Base-by-base conservation (phyloP, 2,888 invertebrate genomes). In the Callyntrura sp. region DNA sequence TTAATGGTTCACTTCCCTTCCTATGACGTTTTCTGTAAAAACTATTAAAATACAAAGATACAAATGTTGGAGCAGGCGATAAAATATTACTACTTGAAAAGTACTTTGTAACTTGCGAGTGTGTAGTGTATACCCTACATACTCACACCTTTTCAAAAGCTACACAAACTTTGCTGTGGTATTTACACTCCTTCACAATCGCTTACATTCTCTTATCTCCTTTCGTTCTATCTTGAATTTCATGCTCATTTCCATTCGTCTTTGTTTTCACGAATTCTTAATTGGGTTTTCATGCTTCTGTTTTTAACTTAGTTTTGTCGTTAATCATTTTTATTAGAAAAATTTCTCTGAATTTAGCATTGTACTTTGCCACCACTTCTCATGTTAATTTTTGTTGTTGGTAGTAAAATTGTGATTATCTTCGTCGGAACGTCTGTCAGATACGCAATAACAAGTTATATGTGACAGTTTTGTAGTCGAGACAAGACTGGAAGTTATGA, bases 1-100 rank as follows among this genome's bases (percentile, higher is more conserved):
- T 51, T 84, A 83, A 88, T 84, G 73, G 88, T 83, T 88, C 35
- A 88, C 84, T 88, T 88, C 84, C 88, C 68, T 84, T 88, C 73
- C 76, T 76, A 51, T 76, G 51, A 51, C 76, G 51, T 28, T 68
- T 76, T 14, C 51, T 20, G 12, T 76, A 25, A 55, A 28, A 55
- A 23, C 25, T 48, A 55, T n/a, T n/a, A n/a, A 55, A 78, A 12
- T 25, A 78, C 14, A 48, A n/a, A 78, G 14, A 55, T 28, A 20
- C 55, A 55, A 57, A 17, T 45, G 45, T 45, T 70, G 0, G 11
- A 20, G 20, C 57, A 3, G 9, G n/a, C 62, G 25, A 45, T 9
- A 35, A 35, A 20, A 45, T 45, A 45, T 70, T 70, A 20, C 70
- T 20, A 70, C 70, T 70, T 70, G 43, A 70, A 70, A 70, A 20